A percentile compares a stretch with the other conserved stretches of the same genome.
phyloP scores from a whole-genome alignment of 2,797 vertebrate species.

The Smutsia gigantea region DNA sequence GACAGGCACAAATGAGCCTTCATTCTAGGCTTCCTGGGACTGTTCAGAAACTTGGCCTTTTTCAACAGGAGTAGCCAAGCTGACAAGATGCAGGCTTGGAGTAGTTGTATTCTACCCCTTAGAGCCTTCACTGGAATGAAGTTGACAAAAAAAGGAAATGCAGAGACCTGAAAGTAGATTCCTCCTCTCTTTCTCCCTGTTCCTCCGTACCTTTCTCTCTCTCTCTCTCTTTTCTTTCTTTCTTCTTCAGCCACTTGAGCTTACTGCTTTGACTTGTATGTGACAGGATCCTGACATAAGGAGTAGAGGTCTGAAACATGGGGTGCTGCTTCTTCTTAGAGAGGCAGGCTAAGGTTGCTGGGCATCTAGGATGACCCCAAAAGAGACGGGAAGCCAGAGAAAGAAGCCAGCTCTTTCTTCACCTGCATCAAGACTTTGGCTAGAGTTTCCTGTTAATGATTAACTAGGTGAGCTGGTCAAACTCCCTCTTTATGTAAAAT shows the following conservation, averaged over 20 bases:
- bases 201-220: background rate
- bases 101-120: background rate
- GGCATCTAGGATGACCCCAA: background rate
- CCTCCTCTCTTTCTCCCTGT: background rate
- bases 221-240: background rate
- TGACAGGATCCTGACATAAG: background rate
- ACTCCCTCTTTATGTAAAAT: slow-evolving; percentile 61
- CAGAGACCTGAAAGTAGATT: background rate
- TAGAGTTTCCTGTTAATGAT: slow-evolving; percentile 53
- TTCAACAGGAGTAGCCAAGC: background rate
- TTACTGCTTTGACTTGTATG: background rate
- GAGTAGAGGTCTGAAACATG: background rate
- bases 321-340: background rate
- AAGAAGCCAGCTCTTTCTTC: slow-evolving; percentile 37
- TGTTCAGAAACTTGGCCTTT: background rate
- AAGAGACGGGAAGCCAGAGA: background rate
- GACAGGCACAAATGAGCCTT: background rate
- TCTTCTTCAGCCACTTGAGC: background rate
- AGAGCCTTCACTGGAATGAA: background rate
- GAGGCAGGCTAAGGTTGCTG: background rate
- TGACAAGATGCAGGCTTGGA: background rate
- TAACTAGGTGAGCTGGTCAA: slow-evolving; percentile 46
- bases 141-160: background rate
- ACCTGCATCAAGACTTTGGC: slow-evolving; percentile 9
- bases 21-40: background rate